Evolutionary conservation across 2,113 vertebrate genomes (phyloP).

Genomic region (Dasyornis broadbenti): DNA sequence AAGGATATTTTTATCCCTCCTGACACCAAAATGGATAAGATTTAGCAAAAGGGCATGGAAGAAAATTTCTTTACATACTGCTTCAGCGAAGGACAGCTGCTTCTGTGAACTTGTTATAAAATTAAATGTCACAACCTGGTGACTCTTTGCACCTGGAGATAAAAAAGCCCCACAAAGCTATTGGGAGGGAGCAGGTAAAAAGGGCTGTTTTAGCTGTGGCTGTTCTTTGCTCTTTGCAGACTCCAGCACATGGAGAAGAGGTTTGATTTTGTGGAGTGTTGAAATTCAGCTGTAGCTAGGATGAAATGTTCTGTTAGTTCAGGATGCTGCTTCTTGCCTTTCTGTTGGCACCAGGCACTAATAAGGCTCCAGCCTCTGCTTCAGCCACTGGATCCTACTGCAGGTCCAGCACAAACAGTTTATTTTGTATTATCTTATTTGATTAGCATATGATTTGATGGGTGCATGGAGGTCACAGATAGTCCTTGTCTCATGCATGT

Average conservation of each 20-base stretch:
- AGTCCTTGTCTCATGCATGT: fast-evolving
- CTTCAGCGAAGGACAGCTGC: neutral
- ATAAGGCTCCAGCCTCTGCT: neutral
- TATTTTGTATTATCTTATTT: neutral
- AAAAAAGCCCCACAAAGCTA: neutral
- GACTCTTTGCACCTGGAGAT: neutral
- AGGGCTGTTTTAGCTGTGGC: neutral
- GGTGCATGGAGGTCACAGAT: fast-evolving
- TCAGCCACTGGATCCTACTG: neutral
- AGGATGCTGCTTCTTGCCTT: neutral
- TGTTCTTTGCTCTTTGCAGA: neutral
- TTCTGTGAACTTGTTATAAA: neutral
- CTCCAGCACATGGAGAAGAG: neutral
- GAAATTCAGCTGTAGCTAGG: neutral
- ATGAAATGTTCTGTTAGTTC: neutral
- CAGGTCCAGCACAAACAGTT: neutral
- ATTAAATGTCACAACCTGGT: conserved; percentile 20
- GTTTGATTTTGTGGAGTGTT: neutral
- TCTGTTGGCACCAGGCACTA: neutral
- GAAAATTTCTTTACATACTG: neutral
- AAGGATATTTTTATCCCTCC: neutral
- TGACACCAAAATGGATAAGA: neutral
- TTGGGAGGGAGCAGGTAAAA: neutral
- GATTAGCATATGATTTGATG: neutral
- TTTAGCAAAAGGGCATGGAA: neutral